Evolutionary conservation across 2,113 vertebrate species (phyloP), one percentile per base, ranked within the genome.

Genomic region (Sturnira hondurensis): DNA sequence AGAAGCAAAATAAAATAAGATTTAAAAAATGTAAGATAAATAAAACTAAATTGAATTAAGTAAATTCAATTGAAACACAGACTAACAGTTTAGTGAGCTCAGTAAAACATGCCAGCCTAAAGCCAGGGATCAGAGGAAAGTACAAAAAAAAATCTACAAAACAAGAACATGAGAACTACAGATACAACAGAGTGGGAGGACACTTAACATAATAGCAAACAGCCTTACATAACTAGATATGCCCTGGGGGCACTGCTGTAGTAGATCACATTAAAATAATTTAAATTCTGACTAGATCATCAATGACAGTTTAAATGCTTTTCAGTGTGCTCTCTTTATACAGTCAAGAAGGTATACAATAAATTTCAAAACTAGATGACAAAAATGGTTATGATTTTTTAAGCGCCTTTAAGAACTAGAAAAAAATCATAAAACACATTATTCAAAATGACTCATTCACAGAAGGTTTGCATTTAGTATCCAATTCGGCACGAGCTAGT

Each of bases 41-140:
- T 89, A 87, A 88, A 96, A 80, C 33, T 67, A 82, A 89, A 86
- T 67, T 92, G 50, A 95, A 65, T 58, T 70, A 96, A 77, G 38
- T 83, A 93, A 86, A 93, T 65, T 84, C 54, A 93, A 68, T 68
- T 85, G 16, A 95, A 95, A 88, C 28, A 52, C 19, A 92, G 10
- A 89, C 45, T 85, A 94, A 52, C 17, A 65, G 74, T 87, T 95
- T 92, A 86, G 41, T 31, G 56, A 94, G 4, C 84, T n/a, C 41
- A 33, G 10, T 81, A 92, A 96, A 93, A 38, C 47, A 93, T 63
- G 45, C 16, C 5, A 65, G 43, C 11, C 12, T 89, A 54, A 2
- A 61, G 33, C 14, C 28, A 94, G 47, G 43, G 43, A 86, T 83
- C 14, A 65, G 24, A 86, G 45, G 9, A 95, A 93, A 63, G 28